phyloP scores from a whole-genome alignment of 2,113 vertebrate genomes.

The Arenaria interpres region DNA sequence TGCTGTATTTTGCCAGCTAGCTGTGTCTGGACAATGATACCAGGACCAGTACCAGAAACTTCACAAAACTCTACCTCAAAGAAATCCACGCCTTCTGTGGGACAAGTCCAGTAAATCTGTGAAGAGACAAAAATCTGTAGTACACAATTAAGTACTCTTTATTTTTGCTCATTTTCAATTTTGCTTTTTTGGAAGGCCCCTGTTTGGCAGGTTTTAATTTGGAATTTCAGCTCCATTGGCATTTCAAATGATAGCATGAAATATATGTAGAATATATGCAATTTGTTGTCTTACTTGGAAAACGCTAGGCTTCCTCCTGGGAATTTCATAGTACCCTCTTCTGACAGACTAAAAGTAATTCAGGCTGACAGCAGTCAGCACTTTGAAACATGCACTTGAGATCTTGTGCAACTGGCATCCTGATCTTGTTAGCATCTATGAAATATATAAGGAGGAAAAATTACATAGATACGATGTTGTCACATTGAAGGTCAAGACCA shows the following conservation, averaged over 20 bases:
- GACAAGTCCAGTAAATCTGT: slow-evolving; percentile 73
- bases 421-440: not conserved
- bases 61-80: slow-evolving; percentile 74
- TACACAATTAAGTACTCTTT: not conserved
- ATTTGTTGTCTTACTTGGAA: not conserved
- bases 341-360: not conserved
- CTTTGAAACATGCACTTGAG: not conserved
- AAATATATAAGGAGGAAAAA: not conserved
- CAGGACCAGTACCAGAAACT: slow-evolving; percentile 5
- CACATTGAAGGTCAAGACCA: not conserved
- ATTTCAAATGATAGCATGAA: not conserved
- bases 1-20: slow-evolving; percentile 62
- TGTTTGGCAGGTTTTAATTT: not conserved
- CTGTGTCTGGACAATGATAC: slow-evolving; percentile 39
- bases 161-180: not conserved
- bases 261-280: not conserved
- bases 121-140: not conserved
- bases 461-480: not conserved
- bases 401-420: not conserved
- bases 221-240: no score
- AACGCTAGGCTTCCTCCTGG: not conserved
- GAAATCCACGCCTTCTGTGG: slow-evolving; percentile 57
- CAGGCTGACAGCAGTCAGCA: not conserved
- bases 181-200: not conserved
- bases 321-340: not conserved